A percentile compares a stretch with the other conserved stretches of the same genome.
Conservation (phyloP, 2,797 vertebrate genomes). For the Muscicapa comitata region DNA sequence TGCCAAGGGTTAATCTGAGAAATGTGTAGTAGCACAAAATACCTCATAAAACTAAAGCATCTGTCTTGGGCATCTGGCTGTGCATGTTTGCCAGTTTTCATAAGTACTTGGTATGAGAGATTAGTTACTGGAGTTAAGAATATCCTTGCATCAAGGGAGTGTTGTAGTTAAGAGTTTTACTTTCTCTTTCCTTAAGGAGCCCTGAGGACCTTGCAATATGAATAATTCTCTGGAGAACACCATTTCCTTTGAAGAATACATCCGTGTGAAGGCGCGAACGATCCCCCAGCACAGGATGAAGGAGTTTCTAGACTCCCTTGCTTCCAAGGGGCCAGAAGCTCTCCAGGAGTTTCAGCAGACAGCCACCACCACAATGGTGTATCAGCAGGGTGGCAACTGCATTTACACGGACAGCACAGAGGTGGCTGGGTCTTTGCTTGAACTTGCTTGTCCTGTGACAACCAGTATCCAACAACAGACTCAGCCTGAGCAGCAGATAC, state of each 20-base stretch:
- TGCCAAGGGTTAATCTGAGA: not conserved
- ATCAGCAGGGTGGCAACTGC: conserved; percentile 92
- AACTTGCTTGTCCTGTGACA: conserved; percentile 94
- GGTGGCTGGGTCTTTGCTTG: conserved; percentile 93
- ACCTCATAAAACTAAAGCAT: conserved; percentile 22
- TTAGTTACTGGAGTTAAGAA: not conserved
- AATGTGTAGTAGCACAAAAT: not conserved
- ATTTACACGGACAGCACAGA: conserved; percentile 97
- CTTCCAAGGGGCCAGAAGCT: conserved; percentile 90
- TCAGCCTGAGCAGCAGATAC: conserved; percentile 81
- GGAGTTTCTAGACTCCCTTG: conserved; percentile 94
- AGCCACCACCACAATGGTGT: conserved; percentile 90
- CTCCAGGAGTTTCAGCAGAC: conserved; percentile 93
- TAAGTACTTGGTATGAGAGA: not conserved
- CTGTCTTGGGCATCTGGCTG: not conserved
- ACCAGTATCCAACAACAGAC: conserved; percentile 80
- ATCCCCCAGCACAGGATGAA: conserved; percentile 98
- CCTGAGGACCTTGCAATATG: conserved; percentile 82
- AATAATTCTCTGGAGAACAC: conserved; percentile 95
- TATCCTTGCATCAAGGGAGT: not conserved
- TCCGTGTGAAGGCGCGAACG: conserved; percentile 92
- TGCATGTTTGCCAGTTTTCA: not conserved
- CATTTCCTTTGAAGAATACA: conserved; percentile 95
- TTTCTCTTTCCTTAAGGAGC: conserved; percentile 70
- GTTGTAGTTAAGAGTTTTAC: conserved; percentile 34